Evolutionary conservation across 2,888 invertebrate genomes (phyloP), one percentile per base, ranked within the genome.

Genomic region (Allygus modestus): DNA sequence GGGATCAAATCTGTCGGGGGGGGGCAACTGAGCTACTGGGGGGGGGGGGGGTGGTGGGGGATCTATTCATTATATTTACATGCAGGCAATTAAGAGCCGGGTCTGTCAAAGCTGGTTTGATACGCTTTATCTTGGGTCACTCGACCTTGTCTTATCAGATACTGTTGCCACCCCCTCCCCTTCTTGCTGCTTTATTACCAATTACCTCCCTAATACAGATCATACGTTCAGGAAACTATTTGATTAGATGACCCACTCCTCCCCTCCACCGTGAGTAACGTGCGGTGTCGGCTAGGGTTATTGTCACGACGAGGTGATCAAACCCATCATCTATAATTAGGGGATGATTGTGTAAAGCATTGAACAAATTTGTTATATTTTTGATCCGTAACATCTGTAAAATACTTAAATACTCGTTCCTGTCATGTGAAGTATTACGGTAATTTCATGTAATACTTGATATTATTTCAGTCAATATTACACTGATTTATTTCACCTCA

Each of bases 41-140:
- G 5, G n/a, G 31, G 71, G 71, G 31, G 37, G 12, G 33, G 37
- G 41, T 37, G 20, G 26, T n/a, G 41, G 28, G 77, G 51, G 28
- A 41, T 43, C 77, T 77, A 77, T 77, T 77, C 77, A 77, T 77
- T 77, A 77, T 77, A 77, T 77, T 77, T 77, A 77, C 77, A 77
- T 77, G 77, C 77, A 77, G 77, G 51, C 77, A 77, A 77, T 77
- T 77, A 77, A 77, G 46, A 11, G 43, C 77, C 51, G 23, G 28
- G 77, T 23, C 43, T 46, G 77, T 77, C 77, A 77, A 77, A 77
- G 77, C 51, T 37, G 71, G 37, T 37, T 73, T 46, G 65, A 65
- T 65, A 65, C 65, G 65, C 28, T 41, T 37, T 77, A 51, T 43
- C 51, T 41, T 23, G 26, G 46, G 20, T 28, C 77, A 77, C 20